Evolutionary conservation across 2,797 vertebrate genomes (phyloP), one percentile per base, ranked within the genome.

Genomic region (Crossoptilon crossoptilon): DNA sequence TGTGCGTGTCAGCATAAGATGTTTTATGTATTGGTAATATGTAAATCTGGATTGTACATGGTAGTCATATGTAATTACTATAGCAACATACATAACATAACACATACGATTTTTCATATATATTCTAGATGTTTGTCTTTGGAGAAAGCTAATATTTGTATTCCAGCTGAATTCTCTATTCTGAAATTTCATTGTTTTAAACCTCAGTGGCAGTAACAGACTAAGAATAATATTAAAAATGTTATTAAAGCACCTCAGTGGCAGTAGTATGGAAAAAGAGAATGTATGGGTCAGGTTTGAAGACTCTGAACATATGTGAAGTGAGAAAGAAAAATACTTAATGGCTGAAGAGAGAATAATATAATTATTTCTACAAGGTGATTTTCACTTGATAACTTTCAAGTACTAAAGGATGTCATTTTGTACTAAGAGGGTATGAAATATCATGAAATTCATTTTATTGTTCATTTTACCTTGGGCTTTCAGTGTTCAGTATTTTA

Each of bases 361-460:
- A 56, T 87, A 94, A 97, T 97, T 94, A 95, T 95, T 96, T 97
- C 96, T 97, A 87, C 89, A 93, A 95, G 96, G 96, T 91, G 91
- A 90, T 96, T 97, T 95, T 93, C 53, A 88, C 44, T 84, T 96
- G 94, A 93, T 84, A 95, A 83, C 87, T 95, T 97, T 76, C 64
- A 84, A 96, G 84, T 93, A 86, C 91, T 94, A 87, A 69, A 92
- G 82, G 88, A 94, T 96, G 93, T 96, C 90, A 92, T 95, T 97
- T 95, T 93, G 66, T 95, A 69, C 14, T 44, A 89, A 94, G 49
- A 87, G 74, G 55, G 58, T 92, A 92, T 80, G 81, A 87, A 92
- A 73, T 94, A 92, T 91, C 14, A 15, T 87, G 83, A 92, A 96
- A 95, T 87, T 86, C 48, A 91, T 91, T 95, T 96, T 88, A 92